A percentile compares a stretch with the other conserved stretches of the same genome.
These are phyloP conservation scores for Falco concolor DNA, from an alignment of 2,797 vertebrate genomes.

Conservation along the genomic window DNA sequence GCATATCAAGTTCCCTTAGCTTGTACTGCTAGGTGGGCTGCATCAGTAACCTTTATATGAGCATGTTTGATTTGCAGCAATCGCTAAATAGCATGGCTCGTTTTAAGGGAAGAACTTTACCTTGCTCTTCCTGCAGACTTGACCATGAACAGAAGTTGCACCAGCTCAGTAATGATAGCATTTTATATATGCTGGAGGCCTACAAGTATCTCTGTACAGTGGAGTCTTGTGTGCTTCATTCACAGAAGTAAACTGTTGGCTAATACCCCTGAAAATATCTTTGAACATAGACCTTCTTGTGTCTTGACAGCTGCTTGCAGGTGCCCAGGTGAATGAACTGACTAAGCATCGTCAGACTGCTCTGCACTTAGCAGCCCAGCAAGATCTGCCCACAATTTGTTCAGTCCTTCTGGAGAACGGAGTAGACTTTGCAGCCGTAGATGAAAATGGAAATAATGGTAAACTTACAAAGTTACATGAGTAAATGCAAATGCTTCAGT, in stretches of 20 bases:
- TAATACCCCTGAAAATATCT: neutral
- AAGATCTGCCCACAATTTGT: conserved; percentile 94
- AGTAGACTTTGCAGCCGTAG: conserved; percentile 91
- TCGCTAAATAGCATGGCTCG: neutral
- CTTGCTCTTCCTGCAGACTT: neutral
- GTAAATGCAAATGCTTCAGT: neutral
- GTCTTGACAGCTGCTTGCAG: conserved; percentile 87
- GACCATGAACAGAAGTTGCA: neutral
- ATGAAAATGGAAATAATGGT: conserved; percentile 99
- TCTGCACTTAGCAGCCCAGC: conserved; percentile 93
- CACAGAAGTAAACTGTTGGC: neutral
- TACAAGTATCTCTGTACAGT: neutral
- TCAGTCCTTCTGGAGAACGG: conserved; percentile 95
- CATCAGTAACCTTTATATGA: accelerated
- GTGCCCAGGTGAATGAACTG: conserved; percentile 94
- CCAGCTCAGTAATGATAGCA: neutral
- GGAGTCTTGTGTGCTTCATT: neutral
- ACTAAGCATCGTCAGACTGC: conserved; percentile 98
- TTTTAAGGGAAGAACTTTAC: neutral
- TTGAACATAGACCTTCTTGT: neutral
- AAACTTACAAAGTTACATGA: neutral
- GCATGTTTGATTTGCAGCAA: neutral
- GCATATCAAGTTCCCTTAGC: neutral
- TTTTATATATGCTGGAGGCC: neutral
- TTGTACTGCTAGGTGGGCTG: neutral